Evolutionary conservation across 1,140 invertebrate genomes (phyloP), one percentile per base, ranked within the genome.

Genomic region (Xylocopa sonorina): DNA sequence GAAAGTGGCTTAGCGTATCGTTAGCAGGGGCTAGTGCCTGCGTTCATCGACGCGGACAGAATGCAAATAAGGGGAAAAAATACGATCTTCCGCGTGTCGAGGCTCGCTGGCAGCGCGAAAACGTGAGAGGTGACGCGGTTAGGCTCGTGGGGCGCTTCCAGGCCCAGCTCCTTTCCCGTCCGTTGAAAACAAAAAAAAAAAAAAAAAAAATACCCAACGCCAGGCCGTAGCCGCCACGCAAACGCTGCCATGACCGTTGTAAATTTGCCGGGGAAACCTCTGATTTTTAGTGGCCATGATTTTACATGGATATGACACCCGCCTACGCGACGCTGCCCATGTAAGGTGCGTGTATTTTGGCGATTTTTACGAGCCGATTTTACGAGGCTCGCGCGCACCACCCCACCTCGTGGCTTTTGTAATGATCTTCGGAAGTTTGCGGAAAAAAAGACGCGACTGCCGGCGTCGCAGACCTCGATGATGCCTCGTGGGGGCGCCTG

Each of bases 221-320:
- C 75, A n/a, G n/a, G n/a, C n/a, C n/a, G n/a, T n/a, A n/a, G n/a
- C 57, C 43, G 43, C 3, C 34, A 43, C 41, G 41, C 53, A 27
- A 16, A 60, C n/a, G 62, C 9, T 41, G 7, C 51, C 57, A 81
- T 72, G 78, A 69, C 73, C 68, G 85, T 81, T 84, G 75, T 87
- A 87, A 87, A 87, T 87, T 86, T 73, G 51, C 73, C 24, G 43
- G 57, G 84, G 80, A 83, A 86, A 86, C 84, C 81, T 67, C 78
- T 69, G 82, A 87, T 87, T 87, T 87, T 87, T 87, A 87, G 85
- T 85, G 85, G 85, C 86, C 80, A 87, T 87, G 85, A 87, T 87
- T 87, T 87, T 85, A 69, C 85, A 50, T 69, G 66, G 80, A 87
- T 87, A 87, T 87, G 86, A 87, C 86, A 87, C 77, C 64, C 86